Base-by-base conservation (phyloP, 2,888 invertebrate species). In the Tetrapedia diversipes region DNA sequence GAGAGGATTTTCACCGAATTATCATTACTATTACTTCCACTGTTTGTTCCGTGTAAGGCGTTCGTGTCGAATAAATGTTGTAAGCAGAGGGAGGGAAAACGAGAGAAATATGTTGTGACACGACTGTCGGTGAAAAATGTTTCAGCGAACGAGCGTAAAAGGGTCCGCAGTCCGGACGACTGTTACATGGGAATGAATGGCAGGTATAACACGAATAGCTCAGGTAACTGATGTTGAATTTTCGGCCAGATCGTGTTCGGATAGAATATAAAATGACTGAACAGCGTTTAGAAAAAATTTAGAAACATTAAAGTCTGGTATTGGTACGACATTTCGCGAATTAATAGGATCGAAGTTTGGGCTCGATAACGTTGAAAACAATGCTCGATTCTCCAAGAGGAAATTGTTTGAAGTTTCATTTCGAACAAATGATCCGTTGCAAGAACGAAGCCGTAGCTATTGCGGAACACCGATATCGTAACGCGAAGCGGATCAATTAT, bases 61-160 rank as follows among this genome's bases (percentile, higher is more conserved):
- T 16, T 6, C 34, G 16, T 24, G 14, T 61, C 47, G 32, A 24
- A 24, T n/a, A 34, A 34, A 16, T 34, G 32, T 47, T 34, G 7
- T n/a, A 32, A 47, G 24, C 2, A 16, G 29, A 10, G 10, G 16
- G 1, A 32, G n/a, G 4, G 4, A 0, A 34, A 11, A 14, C 32
- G 45, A 27, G 60, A 32, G 60, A 32, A 22, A 34, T 60, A 34
- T 47, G 24, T 47, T 16, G 60, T n/a, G 47, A 61, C 34, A 16
- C 2, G 45, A n/a, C 22, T 7, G 22, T 7, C 11, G 24, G 16
- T 47, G 45, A 34, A 34, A 61, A 61, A 61, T 34, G 47, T 47
- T 47, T n/a, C 4, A 34, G 16, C 47, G 32, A 4, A 4, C 4
- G 8, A 16, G 7, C n/a, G 57, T 61, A 34, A 61, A 61, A 61